Evolutionary conservation across 2,797 vertebrate species (phyloP), one percentile per base, ranked within the genome.

Genomic region (Menidia menidia): DNA sequence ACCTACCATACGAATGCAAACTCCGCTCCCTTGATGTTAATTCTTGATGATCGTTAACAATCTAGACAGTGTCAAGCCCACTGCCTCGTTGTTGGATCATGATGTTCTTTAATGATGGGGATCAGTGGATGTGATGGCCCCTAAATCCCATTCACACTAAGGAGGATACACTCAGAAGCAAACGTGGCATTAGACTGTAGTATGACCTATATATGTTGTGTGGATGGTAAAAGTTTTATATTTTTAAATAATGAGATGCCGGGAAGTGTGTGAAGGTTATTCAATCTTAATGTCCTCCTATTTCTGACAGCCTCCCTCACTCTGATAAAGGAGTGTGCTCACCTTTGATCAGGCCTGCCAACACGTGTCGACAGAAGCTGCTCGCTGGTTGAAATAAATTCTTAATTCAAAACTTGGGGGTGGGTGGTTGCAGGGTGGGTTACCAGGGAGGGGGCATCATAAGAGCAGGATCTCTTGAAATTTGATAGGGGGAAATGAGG

Each of bases 281-380:
- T 94, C 92, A 94, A 93, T 94, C 93, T 94, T 94, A 94, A 94
- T 94, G 92, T 93, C 91, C 92, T 90, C 90, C 87, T 87, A 87
- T 93, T 93, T 91, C 92, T 93, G 92, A 92, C 91, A 89, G 91
- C 87, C 90, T 90, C 89, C 75, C 90, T 88, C 88, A 88, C 91
- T 92, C 90, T 92, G 91, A 93, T 93, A 93, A 93, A 92, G 90
- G 85, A 92, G 90, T 75, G 60, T 30, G 32, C 85, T 83, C 89
- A 94, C 92, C 93, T 94, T 94, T 94, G 93, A 94, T 94, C 93
- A 94, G 81, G 87, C 90, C 82, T 32, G 86, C 83, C 90, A 87
- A 93, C 92, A 94, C 87, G 90, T 94, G 93, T 93, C 91, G 87
- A 91, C 90, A 90, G 89, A 93, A 92, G 93, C 92, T 78, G 87